Evolutionary conservation across 2,113 vertebrate genomes (phyloP), one percentile per base, ranked within the genome.

Genomic region (Atractosteus spatula): DNA sequence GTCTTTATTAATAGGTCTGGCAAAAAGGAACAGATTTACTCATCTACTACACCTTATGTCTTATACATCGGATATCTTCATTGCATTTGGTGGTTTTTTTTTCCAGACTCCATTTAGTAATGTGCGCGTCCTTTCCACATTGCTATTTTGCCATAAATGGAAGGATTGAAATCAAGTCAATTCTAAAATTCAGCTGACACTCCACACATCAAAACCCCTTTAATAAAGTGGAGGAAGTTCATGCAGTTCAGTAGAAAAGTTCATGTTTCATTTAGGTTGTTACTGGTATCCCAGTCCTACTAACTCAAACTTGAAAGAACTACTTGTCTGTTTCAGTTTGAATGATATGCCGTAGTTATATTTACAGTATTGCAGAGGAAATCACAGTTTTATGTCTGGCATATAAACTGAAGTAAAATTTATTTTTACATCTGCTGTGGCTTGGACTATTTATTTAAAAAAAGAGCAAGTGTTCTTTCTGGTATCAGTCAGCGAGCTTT

Each of bases 371-470:
- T n/a, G 14, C 56, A 59, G 68, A 41, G 55, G 56, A 70, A 44
- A 59, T n/a, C 56, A 47, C 57, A 62, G 16, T 43, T 62, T 56
- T 42, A 41, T 11, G 45, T 41, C 68, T 17, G 13, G 68, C 29
- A 6, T 14, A 14, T 41, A 17, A 69, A 69, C 68, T 16, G 2
- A 7, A 62, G 3, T 63, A 6, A 62, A 13, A 16, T 71, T 45
- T 71, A 71, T 51, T 51, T 57, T 47, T 71, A 45, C 43, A 29
- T 62, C 69, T 51, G 43, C 62, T 54, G 16, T 51, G 69, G 43
- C 69, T 62, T 62, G 41, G 41, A 3, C 6, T 62, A 51, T 61
- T 71, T 47, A 29, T 47, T n/a, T 12, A 12, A 16, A 62, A 62
- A 55, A 12, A 42, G 29, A 71, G 42, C 41, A 42, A 59, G 68